Evolutionary conservation across 2,888 invertebrate genomes (phyloP).

Genomic region (Dryococelus australis): DNA sequence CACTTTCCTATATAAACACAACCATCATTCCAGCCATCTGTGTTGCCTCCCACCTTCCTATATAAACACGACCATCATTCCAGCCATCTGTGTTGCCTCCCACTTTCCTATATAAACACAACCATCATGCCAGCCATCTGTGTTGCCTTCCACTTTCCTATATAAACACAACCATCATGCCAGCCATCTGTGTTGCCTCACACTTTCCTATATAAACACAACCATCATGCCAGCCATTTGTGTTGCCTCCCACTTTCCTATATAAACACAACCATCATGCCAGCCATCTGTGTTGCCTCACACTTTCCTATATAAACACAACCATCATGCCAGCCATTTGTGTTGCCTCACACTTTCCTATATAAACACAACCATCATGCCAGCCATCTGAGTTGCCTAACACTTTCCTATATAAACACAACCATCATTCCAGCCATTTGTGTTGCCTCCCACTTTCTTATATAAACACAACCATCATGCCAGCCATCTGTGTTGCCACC

Average conservation of each 20-base stretch:
- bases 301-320: constrained; percentile 45
- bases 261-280: constrained; percentile 46
- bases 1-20: constrained; percentile 45
- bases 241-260: neutral
- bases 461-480: constrained; percentile 46
- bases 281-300: too few relatives aligned
- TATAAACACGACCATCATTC: constrained; percentile 46
- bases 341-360: neutral
- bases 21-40: neutral
- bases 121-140: neutral
- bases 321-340: neutral
- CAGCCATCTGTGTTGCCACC: too few relatives aligned
- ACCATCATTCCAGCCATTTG: neutral
- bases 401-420: constrained; percentile 45
- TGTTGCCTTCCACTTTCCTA: neutral
- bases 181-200: too few relatives aligned
- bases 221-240: neutral
- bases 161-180: constrained; percentile 46
- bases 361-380: constrained; percentile 46
- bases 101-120: constrained; percentile 45
- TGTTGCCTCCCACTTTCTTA: neutral
- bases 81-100: too few relatives aligned
- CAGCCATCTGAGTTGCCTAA: too few relatives aligned
- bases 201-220: constrained; percentile 45
- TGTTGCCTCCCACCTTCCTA: neutral